Conservation (phyloP, 2,113 vertebrate species). For the Caranx melampygus region DNA sequence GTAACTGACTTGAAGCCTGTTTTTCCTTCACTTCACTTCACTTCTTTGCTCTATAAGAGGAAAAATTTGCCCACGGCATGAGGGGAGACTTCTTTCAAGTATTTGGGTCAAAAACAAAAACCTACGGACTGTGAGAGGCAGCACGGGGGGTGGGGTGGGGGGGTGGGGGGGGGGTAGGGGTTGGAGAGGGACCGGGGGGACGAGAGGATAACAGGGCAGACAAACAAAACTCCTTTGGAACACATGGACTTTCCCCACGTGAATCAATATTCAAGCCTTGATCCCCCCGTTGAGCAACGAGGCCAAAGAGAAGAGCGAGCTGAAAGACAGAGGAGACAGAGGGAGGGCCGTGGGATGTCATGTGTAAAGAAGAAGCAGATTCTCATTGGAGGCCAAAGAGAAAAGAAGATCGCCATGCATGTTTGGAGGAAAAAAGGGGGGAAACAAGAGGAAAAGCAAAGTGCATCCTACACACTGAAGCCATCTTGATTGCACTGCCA, state of each 20-base stretch:
- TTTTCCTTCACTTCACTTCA: constrained; percentile 20
- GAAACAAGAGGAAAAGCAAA: constrained; percentile 15
- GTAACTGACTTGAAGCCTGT: neutral
- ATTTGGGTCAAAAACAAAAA: constrained; percentile 83
- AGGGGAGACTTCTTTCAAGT: constrained; percentile 62
- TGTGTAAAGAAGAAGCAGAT: constrained; percentile 60
- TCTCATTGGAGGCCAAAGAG: constrained; percentile 74
- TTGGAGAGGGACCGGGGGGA: constrained; percentile 17
- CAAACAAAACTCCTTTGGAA: constrained; percentile 77
- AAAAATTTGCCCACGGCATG: constrained; percentile 55
- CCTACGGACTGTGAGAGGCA: constrained; percentile 31
- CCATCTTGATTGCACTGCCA: constrained; percentile 35
- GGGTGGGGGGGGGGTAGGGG: neutral
- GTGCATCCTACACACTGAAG: constrained; percentile 42
- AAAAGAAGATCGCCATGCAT: constrained; percentile 57
- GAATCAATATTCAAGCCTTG: constrained; percentile 82
- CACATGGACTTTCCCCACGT: constrained; percentile 78
- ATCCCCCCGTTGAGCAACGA: constrained; percentile 74
- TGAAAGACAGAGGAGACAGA: constrained; percentile 64
- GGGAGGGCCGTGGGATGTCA: constrained; percentile 71
- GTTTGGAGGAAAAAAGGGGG: constrained; percentile 28
- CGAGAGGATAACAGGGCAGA: constrained; percentile 65
- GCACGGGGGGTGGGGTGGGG: constrained; percentile 17
- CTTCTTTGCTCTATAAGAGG: constrained; percentile 35
- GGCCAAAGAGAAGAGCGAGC: constrained; percentile 72